These are phyloP conservation scores for Osmoderma eremita DNA, from an alignment of 2,888 invertebrate species.

Conservation along the genomic window DNA sequence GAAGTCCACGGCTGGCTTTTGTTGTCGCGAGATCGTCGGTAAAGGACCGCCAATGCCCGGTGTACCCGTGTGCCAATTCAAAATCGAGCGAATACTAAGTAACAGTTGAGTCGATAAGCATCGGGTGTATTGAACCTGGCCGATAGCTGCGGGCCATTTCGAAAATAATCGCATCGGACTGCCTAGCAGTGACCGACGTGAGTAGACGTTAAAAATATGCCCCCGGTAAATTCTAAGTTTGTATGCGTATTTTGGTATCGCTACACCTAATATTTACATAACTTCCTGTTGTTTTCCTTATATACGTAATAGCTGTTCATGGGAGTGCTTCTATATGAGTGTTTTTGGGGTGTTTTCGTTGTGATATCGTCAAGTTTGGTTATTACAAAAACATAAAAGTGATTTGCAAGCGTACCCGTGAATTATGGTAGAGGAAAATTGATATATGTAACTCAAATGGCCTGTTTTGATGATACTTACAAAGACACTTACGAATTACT, in stretches of 20 bases:
- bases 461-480: too few relatives aligned
- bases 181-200: conserved; percentile 4
- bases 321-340: not conserved
- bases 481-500: too few relatives aligned
- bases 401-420: too few relatives aligned
- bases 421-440: too few relatives aligned
- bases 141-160: conserved; percentile 20
- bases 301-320: not conserved
- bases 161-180: conserved; percentile 21
- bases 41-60: not conserved
- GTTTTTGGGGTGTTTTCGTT: too few relatives aligned
- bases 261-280: not conserved
- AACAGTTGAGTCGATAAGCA: conserved; percentile 3
- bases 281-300: not conserved
- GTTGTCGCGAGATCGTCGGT: too few relatives aligned
- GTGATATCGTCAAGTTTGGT: too few relatives aligned
- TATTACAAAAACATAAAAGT: too few relatives aligned
- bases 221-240: not conserved
- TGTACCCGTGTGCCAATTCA: conserved; percentile 5
- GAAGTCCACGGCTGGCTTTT: too few relatives aligned
- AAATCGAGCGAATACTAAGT: conserved; percentile 8
- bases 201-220: conserved; percentile 16
- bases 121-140: conserved; percentile 15
- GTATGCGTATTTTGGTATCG: not conserved
- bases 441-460: too few relatives aligned